A percentile compares a stretch with the other conserved stretches of the same genome.
Conservation (phyloP, 2,888 invertebrate genomes). For the Drosophila nr. perissopoda region DNA sequence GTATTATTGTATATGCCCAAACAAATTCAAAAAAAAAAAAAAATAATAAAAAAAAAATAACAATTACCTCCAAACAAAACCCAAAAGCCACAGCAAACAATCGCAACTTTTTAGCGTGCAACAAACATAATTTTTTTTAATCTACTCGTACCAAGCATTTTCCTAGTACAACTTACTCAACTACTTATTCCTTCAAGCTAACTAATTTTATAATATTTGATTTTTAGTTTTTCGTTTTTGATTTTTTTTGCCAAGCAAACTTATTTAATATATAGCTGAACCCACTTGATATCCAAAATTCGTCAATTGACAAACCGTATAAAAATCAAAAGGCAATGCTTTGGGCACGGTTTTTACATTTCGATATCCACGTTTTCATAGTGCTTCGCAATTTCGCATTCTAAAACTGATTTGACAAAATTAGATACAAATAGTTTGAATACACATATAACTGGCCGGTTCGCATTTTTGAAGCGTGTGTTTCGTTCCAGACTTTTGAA, state of each 20-base stretch:
- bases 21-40: constrained; percentile 15
- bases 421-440: neutral
- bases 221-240: constrained; percentile 9
- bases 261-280: constrained; percentile 33
- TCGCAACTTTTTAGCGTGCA: constrained; percentile 75
- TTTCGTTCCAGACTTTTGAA: constrained; percentile 17
- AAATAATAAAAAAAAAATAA: neutral
- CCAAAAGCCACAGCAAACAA: constrained; percentile 45
- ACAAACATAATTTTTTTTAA: constrained; percentile 49
- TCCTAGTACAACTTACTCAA: constrained; percentile 64
- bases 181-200: constrained; percentile 54
- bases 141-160: constrained; percentile 50
- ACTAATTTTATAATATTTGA: constrained; percentile 18
- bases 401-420: constrained; percentile 17
- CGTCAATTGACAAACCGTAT: constrained; percentile 43
- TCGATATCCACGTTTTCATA: constrained; percentile 49
- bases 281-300: constrained; percentile 31
- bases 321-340: constrained; percentile 55
- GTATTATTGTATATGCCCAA: constrained; percentile 85
- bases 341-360: constrained; percentile 75
- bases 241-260: constrained; percentile 25
- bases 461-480: constrained; percentile 47
- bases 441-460: constrained; percentile 6
- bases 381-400: constrained; percentile 51
- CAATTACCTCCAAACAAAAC: constrained; percentile 19